phyloP scores from a whole-genome alignment of 2,113 vertebrate species.

The Hemichromis elongatus region DNA sequence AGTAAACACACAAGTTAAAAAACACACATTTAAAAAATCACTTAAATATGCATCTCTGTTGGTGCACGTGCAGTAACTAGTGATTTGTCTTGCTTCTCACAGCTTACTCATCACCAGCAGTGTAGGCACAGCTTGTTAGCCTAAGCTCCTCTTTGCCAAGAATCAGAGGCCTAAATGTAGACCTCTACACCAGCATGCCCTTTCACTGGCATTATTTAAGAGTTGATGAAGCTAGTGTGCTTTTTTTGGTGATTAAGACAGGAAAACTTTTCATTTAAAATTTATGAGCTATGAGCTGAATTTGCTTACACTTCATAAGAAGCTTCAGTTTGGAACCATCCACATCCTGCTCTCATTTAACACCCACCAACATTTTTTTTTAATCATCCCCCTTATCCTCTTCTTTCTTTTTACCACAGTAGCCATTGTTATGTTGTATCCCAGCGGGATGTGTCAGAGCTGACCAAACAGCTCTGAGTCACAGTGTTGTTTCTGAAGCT shows the following conservation, averaged over 20 bases:
- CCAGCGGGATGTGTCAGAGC: conserved; percentile 4
- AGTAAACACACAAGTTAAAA: background rate
- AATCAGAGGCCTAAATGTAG: background rate
- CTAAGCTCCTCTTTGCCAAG: background rate
- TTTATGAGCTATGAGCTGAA: background rate
- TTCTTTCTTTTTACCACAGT: conserved; percentile 6
- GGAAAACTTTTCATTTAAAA: background rate
- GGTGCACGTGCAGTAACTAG: background rate
- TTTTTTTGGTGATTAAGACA: background rate
- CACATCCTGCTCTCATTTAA: background rate
- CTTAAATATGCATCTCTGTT: background rate
- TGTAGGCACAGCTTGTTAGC: background rate
- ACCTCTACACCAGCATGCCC: background rate
- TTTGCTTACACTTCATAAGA: background rate
- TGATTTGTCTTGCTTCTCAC: background rate
- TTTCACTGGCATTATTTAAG: background rate
- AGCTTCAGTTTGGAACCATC: background rate
- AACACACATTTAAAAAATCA: background rate
- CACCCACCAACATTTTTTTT: background rate
- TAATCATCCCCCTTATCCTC: background rate
- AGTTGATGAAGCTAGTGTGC: background rate
- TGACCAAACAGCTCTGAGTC: conserved; percentile 37
- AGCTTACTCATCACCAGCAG: background rate
- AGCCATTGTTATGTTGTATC: background rate
- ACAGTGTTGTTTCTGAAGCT: conserved; percentile 6